Conservation (phyloP, 2,113 vertebrate genomes). For the Formicarius rufipectus region DNA sequence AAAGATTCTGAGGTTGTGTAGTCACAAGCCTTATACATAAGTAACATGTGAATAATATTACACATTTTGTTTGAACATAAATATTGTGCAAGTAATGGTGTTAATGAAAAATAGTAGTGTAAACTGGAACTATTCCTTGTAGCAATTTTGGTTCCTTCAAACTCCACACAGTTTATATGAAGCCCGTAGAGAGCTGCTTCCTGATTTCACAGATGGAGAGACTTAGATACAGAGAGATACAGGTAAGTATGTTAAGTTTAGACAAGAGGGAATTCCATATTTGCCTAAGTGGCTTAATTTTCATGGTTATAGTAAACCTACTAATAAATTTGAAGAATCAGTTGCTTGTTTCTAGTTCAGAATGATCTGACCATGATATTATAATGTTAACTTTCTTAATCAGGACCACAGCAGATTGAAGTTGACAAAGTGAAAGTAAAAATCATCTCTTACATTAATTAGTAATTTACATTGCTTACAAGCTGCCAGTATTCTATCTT, state of each 20-base stretch:
- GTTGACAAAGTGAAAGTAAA: not conserved
- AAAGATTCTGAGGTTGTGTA: not conserved
- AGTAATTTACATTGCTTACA: not conserved
- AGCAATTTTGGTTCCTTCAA: not conserved
- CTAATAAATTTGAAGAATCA: not conserved
- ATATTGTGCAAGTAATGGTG: not conserved
- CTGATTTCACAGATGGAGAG: not conserved
- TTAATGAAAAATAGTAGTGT: not conserved
- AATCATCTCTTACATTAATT: not conserved
- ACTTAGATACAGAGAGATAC: not conserved
- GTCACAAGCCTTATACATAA: not conserved
- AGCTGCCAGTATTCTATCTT: not conserved
- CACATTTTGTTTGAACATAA: not conserved
- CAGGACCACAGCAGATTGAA: not conserved
- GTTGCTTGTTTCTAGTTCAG: not conserved
- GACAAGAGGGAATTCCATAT: not conserved
- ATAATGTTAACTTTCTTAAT: not conserved
- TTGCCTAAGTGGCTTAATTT: not conserved
- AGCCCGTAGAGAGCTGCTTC: not conserved
- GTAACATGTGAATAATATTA: not conserved
- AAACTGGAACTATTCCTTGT: not conserved
- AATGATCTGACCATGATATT: not conserved
- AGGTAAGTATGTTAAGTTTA: not conserved
- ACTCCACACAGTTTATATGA: not conserved
- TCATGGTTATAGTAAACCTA: not conserved